Conservation (phyloP, 1,140 invertebrate genomes). For the Belonocnema kinseyi region DNA sequence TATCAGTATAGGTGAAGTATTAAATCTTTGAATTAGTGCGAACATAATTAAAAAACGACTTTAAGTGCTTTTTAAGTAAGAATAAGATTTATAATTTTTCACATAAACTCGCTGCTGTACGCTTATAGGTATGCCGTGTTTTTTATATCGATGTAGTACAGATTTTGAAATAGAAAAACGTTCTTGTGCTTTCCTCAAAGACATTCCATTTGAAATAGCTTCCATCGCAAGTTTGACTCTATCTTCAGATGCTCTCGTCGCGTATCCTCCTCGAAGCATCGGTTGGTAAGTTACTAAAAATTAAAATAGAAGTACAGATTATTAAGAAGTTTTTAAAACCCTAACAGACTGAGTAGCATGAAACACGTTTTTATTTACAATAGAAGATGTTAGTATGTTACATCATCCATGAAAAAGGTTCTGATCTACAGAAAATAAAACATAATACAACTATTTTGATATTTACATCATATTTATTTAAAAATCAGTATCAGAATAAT, state of each 20-base stretch:
- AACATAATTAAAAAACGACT: too few relatives aligned
- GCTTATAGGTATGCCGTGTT: slow-evolving; percentile 49
- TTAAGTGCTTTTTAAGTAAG: too few relatives aligned
- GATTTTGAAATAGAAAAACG: slow-evolving; percentile 63
- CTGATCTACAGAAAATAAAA: too few relatives aligned
- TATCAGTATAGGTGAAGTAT: too few relatives aligned
- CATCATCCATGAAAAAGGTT: background rate
- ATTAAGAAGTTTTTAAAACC: slow-evolving; percentile 14
- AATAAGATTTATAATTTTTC: too few relatives aligned
- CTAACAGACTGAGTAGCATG: slow-evolving; percentile 36
- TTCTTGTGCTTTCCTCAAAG: slow-evolving; percentile 62
- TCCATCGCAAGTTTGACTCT: slow-evolving; percentile 53
- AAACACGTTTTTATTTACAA: slow-evolving; percentile 46
- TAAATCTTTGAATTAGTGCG: too few relatives aligned
- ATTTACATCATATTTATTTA: too few relatives aligned
- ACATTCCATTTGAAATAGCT: slow-evolving; percentile 64
- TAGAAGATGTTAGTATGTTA: background rate
- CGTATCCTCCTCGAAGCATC: slow-evolving; percentile 41
- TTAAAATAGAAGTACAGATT: too few relatives aligned
- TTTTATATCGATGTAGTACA: slow-evolving; percentile 63
- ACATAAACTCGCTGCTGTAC: background rate
- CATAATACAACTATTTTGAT: too few relatives aligned
- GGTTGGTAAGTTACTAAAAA: slow-evolving; percentile 32
- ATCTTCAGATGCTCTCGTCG: slow-evolving; percentile 42
- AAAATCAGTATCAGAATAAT: too few relatives aligned